phyloP scores from a whole-genome alignment of 2,888 invertebrate genomes.

The Epirrhoe alternata region DNA sequence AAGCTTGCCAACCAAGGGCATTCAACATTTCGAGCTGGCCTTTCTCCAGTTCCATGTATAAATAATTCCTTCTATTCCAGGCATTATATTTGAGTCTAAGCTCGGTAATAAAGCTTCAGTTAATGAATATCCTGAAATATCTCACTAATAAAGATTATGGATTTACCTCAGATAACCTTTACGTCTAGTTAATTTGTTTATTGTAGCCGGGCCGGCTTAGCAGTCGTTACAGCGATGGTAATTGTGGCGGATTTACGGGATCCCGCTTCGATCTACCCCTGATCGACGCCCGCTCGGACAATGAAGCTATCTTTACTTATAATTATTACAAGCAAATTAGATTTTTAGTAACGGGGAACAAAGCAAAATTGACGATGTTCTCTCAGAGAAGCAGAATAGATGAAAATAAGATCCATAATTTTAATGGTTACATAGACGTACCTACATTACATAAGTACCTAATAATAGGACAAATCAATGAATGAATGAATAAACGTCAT shows the following conservation, averaged over 20 bases:
- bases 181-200: slow-evolving; percentile 6
- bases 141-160: slow-evolving; percentile 3
- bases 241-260: neutral
- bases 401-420: too few species aligned
- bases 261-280: slow-evolving; percentile 1
- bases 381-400: too few species aligned
- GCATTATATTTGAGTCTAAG: neutral
- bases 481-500: too few species aligned
- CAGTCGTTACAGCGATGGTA: neutral
- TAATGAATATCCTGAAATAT: neutral
- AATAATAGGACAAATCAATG: too few species aligned
- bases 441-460: too few species aligned
- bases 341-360: neutral
- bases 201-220: slow-evolving; percentile 1
- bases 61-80: neutral
- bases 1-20: neutral
- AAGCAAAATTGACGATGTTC: neutral
- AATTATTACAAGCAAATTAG: neutral
- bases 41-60: too few species aligned
- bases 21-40: neutral
- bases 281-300: neutral
- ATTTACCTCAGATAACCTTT: slow-evolving; percentile 7
- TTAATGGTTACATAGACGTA: too few species aligned
- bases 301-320: neutral
- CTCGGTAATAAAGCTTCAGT: neutral